A percentile compares a stretch with the other conserved stretches of the same genome.
These are phyloP conservation scores for Cremastinae sp. DNA, from an alignment of 2,888 invertebrate genomes.

Conservation along the genomic window DNA sequence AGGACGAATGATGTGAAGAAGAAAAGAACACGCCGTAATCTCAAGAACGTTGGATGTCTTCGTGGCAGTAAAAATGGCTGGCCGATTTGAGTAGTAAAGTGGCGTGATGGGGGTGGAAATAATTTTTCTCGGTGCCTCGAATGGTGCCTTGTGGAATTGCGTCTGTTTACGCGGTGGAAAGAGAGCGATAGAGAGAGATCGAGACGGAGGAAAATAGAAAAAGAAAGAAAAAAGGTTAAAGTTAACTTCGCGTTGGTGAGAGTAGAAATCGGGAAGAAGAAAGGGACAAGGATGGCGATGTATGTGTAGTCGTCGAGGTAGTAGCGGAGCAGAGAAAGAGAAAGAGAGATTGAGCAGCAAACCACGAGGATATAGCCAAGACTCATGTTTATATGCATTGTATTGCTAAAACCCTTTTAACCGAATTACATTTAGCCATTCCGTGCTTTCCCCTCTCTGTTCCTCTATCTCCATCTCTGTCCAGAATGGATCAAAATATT, in stretches of 20 bases:
- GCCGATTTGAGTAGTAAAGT: constrained; percentile 6
- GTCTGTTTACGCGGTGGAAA: constrained; percentile 4
- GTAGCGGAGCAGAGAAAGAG: constrained; percentile 27
- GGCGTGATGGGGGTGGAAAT: no score
- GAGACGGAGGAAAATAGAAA: no score
- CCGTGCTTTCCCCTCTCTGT: constrained; percentile 54
- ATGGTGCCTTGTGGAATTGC: background rate
- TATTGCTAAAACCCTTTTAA: constrained; percentile 80
- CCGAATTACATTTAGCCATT: constrained; percentile 80
- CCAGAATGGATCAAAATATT: no score
- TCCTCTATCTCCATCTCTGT: background rate
- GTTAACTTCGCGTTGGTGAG: constrained; percentile 42
- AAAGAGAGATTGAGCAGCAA: constrained; percentile 20
- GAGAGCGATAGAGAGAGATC: background rate
- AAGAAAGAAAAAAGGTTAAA: background rate
- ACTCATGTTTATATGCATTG: constrained; percentile 80
- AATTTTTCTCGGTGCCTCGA: no score
- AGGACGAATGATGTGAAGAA: no score
- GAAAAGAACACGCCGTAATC: no score
- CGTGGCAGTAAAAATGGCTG: no score
- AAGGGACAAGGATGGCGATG: constrained; percentile 12
- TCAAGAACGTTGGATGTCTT: no score
- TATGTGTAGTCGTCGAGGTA: constrained; percentile 39
- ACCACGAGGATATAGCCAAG: constrained; percentile 31
- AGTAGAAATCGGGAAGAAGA: constrained; percentile 48